A percentile compares a stretch with the other conserved stretches of the same genome.
Evolutionary conservation across 2,113 vertebrate species (phyloP).

Genomic region (Scortum barcoo): DNA sequence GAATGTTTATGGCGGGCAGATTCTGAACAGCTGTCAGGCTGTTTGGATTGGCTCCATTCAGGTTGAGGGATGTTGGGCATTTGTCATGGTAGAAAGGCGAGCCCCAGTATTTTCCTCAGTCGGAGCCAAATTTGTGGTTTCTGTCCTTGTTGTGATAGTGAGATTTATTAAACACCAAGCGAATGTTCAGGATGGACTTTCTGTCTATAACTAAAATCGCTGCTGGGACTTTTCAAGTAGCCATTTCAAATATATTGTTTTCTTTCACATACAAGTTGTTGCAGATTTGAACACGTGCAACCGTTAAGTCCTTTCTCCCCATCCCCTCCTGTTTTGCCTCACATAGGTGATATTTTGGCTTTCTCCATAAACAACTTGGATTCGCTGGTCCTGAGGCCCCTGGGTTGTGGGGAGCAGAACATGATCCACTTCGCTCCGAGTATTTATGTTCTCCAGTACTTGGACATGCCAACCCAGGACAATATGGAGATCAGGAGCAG

Average conservation of each 20-base stretch:
- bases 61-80: constrained; percentile 31
- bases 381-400: constrained; percentile 88
- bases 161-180: constrained; percentile 11
- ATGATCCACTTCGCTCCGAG: constrained; percentile 93
- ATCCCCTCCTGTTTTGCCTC: neutral
- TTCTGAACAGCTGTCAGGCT: constrained; percentile 51
- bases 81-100: constrained; percentile 22
- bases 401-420: constrained; percentile 93
- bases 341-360: constrained; percentile 89
- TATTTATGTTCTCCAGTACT: constrained; percentile 90
- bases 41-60: constrained; percentile 42
- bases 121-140: constrained; percentile 9
- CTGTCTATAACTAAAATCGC: neutral
- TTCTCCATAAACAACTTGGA: constrained; percentile 87
- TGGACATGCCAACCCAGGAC: constrained; percentile 83
- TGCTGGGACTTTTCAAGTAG: neutral
- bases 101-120: constrained; percentile 24
- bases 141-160: constrained; percentile 34
- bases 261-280: neutral
- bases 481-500: constrained; percentile 81
- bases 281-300: no score
- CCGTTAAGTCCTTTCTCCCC: neutral
- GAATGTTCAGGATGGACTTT: neutral
- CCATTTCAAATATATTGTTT: neutral
- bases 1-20: constrained; percentile 53